Evolutionary conservation across 2,113 vertebrate species (phyloP), one percentile per base, ranked within the genome.

Genomic region (Solea solea): DNA sequence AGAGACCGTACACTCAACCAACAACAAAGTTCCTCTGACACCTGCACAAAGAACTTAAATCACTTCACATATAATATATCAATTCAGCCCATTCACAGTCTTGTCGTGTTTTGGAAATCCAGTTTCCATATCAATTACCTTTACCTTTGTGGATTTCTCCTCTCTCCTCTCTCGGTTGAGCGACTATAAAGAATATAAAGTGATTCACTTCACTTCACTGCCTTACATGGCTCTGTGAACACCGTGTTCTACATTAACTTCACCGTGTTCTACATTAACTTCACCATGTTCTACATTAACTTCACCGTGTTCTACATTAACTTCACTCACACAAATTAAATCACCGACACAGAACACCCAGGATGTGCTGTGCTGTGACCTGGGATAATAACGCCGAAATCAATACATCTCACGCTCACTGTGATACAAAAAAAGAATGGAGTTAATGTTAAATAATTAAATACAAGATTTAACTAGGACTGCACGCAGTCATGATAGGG

Each of bases 201-300:
- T 14, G 9, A 53, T 51, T 46, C 5, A 34, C 34, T 34, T 34
- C 52, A 62, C 53, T 86, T 73, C 28, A 41, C 67, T 80, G 50
- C 82, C 88, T 81, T 88, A 39, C 84, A 74, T 67, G 85, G 85
- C 46, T 80, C 50, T 68, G 45, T 57, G 57, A 34, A 25, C 49
- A 40, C 57, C 14, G 45, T 28, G 62, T 53, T 65, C 41, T 44
- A 50, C 34, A 28, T 64, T 53, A 78, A 64, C 69, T 28, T 62
- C 57, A 44, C 41, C n/a, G n/a, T n/a, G n/a, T n/a, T n/a, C n/a
- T n/a, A n/a, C n/a, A n/a, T n/a, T n/a, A n/a, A n/a, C n/a, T n/a
- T n/a, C n/a, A n/a, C n/a, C n/a, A n/a, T n/a, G n/a, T n/a, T n/a
- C n/a, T n/a, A n/a, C n/a, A n/a, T n/a, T n/a, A n/a, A n/a, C n/a